Evolutionary conservation across 2,888 invertebrate genomes (phyloP), one percentile per base, ranked within the genome.

Genomic region (Brenthis ino): DNA sequence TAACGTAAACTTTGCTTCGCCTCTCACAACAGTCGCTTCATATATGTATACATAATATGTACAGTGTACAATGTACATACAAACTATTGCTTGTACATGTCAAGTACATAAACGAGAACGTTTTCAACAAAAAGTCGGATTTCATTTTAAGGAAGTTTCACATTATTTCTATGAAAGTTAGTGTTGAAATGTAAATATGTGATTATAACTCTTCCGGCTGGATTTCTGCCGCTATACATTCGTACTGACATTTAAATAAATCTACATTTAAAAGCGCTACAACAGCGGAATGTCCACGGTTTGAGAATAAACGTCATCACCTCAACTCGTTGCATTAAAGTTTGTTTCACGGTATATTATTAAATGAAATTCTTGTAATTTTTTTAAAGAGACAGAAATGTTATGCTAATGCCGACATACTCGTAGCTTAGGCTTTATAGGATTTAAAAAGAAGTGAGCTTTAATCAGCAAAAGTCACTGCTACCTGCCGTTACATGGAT

Each of bases 231-330:
- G 37, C 53, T 63, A 51, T 37, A 37, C 53, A 68, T 68, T 66
- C 57, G 37, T 65, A 66, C 65, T 55, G 65, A 68, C 57, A 71
- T 71, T 71, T 68, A 63, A 71, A 71, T 71, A 71, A 71, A 71
- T 71, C 65, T 71, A 65, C 71, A 71, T 71, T 68, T 58, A 61
- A 71, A 71, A 68, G 71, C 70, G 68, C 57, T 47, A 8, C 33
- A 33, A 43, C 60, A 60, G 51, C 28, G 28, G 54, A 67, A 67
- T 64, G 70, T 67, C 67, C 63, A 61, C 57, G 48, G 65, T 68
- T 57, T 64, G 53, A 65, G 57, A 58, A 58, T 37, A 51, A 16
- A 53, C 53, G 51, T 28, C 56, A 28, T 53, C 53, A 58, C 65
- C 65, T 28, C 53, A 47, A 54, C 65, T 57, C 60, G 58, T 68